Percentiles rank a stretch among this genome's conserved stretches.
Conservation (phyloP, 2,888 invertebrate genomes). For the Drosophila dives region DNA sequence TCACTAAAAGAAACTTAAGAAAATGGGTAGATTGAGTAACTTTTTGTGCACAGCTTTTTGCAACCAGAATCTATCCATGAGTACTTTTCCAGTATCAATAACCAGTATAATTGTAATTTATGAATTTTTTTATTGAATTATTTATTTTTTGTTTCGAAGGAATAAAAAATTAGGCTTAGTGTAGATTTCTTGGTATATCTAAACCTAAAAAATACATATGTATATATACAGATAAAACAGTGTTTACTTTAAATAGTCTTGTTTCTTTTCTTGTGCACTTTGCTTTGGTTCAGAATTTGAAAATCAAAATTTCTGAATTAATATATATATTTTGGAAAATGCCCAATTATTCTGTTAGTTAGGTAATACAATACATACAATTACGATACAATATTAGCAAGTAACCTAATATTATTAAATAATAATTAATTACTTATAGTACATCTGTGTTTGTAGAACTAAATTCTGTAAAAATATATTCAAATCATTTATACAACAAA, state of each 20-base stretch:
- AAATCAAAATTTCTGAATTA: constrained; percentile 42
- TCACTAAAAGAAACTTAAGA: neutral
- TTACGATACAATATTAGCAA: constrained; percentile 25
- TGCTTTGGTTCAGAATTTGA: constrained; percentile 51
- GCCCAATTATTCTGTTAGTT: constrained; percentile 27
- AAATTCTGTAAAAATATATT: constrained; percentile 21
- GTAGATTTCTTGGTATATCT: constrained; percentile 60
- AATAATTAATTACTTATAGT: constrained; percentile 24
- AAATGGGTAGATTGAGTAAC: neutral
- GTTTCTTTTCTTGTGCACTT: constrained; percentile 63
- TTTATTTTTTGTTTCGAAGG: constrained; percentile 46
- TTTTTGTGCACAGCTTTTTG: neutral
- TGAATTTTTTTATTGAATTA: constrained; percentile 21
- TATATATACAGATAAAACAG: constrained; percentile 65
- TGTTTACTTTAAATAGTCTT: constrained; percentile 64
- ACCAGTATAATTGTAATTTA: neutral
- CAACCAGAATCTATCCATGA: neutral
- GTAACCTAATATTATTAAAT: constrained; percentile 32
- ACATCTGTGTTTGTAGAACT: constrained; percentile 19
- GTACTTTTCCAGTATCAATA: neutral
- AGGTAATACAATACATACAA: constrained; percentile 35
- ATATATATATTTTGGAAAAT: constrained; percentile 32
- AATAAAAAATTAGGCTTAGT: constrained; percentile 54
- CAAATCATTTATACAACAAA: constrained; percentile 27
- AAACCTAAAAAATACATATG: constrained; percentile 59